Evolutionary conservation across 2,113 vertebrate species (phyloP).

Genomic region (Dunckerocampus dactyliophorus): DNA sequence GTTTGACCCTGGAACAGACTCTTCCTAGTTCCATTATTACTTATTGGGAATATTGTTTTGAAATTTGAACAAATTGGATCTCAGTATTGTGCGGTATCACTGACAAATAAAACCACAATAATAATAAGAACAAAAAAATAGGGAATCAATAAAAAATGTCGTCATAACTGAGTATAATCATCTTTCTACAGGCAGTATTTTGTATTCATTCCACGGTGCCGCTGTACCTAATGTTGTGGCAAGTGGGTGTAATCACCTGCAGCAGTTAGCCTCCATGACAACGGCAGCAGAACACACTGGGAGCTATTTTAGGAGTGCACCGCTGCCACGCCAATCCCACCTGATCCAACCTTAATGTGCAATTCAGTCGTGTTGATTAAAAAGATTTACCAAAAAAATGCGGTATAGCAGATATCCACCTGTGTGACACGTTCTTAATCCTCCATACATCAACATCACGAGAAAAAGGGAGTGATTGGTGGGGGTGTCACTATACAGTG

Average conservation of each 20-base stretch:
- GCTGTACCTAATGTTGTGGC: background rate
- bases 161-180: no score
- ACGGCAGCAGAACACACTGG: slow-evolving; percentile 30
- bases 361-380: background rate
- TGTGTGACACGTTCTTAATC: slow-evolving; percentile 1
- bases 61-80: no score
- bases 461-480: background rate
- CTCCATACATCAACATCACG: background rate
- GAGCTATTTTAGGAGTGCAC: slow-evolving; percentile 48
- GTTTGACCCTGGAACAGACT: no score
- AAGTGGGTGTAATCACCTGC: slow-evolving; percentile 13
- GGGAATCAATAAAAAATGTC: no score
- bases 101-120: no score
- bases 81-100: no score
- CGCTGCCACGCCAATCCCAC: slow-evolving; percentile 32
- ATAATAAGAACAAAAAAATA: no score
- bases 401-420: background rate
- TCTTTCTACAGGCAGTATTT: background rate
- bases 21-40: no score
- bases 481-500: background rate
- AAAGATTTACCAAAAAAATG: background rate
- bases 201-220: background rate
- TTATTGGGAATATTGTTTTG: no score
- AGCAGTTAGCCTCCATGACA: slow-evolving; percentile 24
- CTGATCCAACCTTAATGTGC: slow-evolving; percentile 28